Conservation (phyloP, 1,140 invertebrate species). For the Hyles vespertilio region DNA sequence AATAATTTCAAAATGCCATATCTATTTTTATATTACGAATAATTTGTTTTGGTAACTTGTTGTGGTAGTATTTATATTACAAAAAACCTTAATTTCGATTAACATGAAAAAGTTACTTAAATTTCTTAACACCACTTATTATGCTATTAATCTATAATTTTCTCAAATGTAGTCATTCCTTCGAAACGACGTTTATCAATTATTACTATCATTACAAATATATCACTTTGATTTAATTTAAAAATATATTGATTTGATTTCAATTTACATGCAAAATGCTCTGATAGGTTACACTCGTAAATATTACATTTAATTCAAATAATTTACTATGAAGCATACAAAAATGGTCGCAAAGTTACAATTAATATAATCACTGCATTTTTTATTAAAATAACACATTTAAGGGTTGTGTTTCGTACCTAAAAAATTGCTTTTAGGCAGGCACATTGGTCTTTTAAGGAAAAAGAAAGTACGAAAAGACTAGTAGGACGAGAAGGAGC, state of each 20-base stretch:
- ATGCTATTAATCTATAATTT: neutral
- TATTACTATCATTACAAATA: conserved; percentile 25
- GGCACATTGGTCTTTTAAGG: conserved; percentile 39
- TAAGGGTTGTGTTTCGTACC: neutral
- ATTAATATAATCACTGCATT: no score
- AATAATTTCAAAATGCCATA: neutral
- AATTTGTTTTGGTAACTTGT: neutral
- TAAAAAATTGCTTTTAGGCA: conserved; percentile 18
- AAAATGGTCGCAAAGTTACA: no score
- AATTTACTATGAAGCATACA: neutral
- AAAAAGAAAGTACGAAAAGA: conserved; percentile 8
- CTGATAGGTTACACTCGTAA: conserved; percentile 8
- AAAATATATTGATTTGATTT: conserved; percentile 18
- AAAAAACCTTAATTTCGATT: no score
- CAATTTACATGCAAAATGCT: conserved; percentile 17
- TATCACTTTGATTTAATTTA: conserved; percentile 33
- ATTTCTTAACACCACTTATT: no score
- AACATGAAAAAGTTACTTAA: no score
- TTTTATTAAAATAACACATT: conserved; percentile 3
- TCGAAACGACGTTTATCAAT: conserved; percentile 10
- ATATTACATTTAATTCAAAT: neutral
- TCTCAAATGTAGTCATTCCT: conserved; percentile 12
- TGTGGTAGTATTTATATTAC: neutral
- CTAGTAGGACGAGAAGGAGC: neutral
- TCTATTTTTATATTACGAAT: no score